phyloP scores from a whole-genome alignment of 2,113 vertebrate species.

The Poeciliopsis retropinna region DNA sequence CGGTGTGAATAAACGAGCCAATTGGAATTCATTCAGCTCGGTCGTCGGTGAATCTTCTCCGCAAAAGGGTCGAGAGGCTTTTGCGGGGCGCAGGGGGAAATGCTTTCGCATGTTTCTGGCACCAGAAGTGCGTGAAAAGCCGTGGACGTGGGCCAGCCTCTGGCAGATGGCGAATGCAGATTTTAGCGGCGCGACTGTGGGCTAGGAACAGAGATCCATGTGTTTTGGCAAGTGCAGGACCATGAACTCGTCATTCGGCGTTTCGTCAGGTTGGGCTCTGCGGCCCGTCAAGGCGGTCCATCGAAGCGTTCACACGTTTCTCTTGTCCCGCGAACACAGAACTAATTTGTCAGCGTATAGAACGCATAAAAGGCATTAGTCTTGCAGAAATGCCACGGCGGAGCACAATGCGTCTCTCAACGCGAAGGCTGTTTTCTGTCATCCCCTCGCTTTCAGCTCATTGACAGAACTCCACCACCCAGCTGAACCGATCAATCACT shows the following conservation, averaged over 20 bases:
- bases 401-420: conserved; percentile 24
- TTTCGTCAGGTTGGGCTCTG: neutral
- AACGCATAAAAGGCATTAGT: conserved; percentile 19
- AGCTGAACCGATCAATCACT: conserved; percentile 51
- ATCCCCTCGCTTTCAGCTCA: conserved; percentile 16
- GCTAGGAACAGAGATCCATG: conserved; percentile 15
- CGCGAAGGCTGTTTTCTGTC: conserved; percentile 24
- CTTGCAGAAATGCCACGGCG: conserved; percentile 4
- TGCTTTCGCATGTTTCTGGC: conserved; percentile 39
- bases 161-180: conserved; percentile 56
- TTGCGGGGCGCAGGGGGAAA: conserved; percentile 21
- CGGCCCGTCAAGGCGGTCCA: neutral
- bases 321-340: conserved; percentile 11
- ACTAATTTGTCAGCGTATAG: conserved; percentile 1
- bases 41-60: conserved; percentile 42
- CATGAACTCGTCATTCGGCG: neutral
- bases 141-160: conserved; percentile 38
- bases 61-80: conserved; percentile 34
- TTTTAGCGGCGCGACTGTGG: conserved; percentile 32
- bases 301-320: neutral
- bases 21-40: conserved; percentile 35
- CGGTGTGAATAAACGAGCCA: conserved; percentile 30
- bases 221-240: neutral
- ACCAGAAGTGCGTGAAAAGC: conserved; percentile 13
- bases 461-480: conserved; percentile 41